phyloP scores from a whole-genome alignment of 1,140 invertebrate species.

The Meloidogyne exigua region DNA sequence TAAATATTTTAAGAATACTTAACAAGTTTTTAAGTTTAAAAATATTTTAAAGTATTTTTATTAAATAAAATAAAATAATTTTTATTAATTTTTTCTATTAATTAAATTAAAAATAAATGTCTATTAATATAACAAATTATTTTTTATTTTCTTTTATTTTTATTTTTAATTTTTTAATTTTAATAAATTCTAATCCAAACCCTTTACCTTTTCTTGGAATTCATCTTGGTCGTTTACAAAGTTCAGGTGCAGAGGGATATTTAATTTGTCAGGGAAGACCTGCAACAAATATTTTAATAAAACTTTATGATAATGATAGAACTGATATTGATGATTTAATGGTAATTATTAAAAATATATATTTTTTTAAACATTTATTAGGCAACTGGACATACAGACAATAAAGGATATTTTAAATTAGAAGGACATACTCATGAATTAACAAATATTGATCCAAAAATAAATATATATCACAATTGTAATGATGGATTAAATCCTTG shows the following conservation, averaged over 20 bases:
- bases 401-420: conserved; percentile 38
- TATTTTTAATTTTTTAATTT: neutral
- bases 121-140: too few species aligned
- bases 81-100: too few species aligned
- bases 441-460: conserved; percentile 48
- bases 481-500: conserved; percentile 47
- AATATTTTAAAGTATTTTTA: too few species aligned
- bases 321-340: conserved; percentile 49
- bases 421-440: conserved; percentile 46
- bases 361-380: too few species aligned
- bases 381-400: conserved; percentile 31
- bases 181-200: conserved; percentile 12
- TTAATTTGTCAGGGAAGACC: conserved; percentile 46
- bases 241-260: conserved; percentile 27
- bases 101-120: too few species aligned
- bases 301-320: conserved; percentile 46
- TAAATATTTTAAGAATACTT: too few species aligned
- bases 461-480: conserved; percentile 48
- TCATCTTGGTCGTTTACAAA: conserved; percentile 32
- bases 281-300: conserved; percentile 36
- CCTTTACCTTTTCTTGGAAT: conserved; percentile 20
- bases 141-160: neutral
- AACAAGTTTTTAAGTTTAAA: too few species aligned
- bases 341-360: too few species aligned
- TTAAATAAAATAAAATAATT: too few species aligned